These are phyloP conservation scores for Lordiphosa fenestrarum DNA, from an alignment of 2,888 invertebrate genomes.

Conservation along the genomic window DNA sequence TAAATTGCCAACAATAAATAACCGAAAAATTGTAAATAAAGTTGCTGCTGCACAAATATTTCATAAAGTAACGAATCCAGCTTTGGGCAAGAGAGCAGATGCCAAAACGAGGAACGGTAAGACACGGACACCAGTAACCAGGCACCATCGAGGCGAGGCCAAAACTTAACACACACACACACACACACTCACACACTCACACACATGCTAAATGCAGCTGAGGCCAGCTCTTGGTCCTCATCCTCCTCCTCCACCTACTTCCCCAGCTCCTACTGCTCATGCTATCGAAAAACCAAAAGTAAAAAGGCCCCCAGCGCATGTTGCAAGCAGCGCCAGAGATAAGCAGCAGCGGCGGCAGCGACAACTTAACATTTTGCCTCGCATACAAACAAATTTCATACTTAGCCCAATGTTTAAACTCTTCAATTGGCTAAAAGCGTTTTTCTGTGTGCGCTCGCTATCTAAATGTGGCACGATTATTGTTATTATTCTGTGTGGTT, in stretches of 20 bases:
- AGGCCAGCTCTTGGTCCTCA: constrained; percentile 29
- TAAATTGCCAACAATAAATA: constrained; percentile 77
- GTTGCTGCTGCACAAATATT: constrained; percentile 73
- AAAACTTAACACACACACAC: constrained; percentile 60
- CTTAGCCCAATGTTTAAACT: constrained; percentile 76
- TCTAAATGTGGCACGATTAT: constrained; percentile 76
- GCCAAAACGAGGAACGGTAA: constrained; percentile 67
- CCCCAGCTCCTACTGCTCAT: constrained; percentile 23
- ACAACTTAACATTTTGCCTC: constrained; percentile 34
- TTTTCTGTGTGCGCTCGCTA: constrained; percentile 49
- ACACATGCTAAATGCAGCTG: constrained; percentile 34
- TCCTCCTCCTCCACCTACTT: not conserved
- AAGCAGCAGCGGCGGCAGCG: constrained; percentile 46
- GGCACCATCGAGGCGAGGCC: constrained; percentile 64
- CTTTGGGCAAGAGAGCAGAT: constrained; percentile 73
- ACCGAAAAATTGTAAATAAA: constrained; percentile 77
- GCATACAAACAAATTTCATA: constrained; percentile 69
- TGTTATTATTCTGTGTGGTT: constrained; percentile 60
- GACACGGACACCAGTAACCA: constrained; percentile 44
- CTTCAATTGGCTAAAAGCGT: constrained; percentile 74
- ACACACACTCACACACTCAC: constrained; percentile 35
- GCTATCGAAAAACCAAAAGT: constrained; percentile 71
- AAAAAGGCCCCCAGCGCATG: constrained; percentile 69
- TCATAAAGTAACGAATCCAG: constrained; percentile 72
- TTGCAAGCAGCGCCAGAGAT: constrained; percentile 74